Evolutionary conservation across 2,888 invertebrate species (phyloP).

Genomic region (Conus canariensis): DNA sequence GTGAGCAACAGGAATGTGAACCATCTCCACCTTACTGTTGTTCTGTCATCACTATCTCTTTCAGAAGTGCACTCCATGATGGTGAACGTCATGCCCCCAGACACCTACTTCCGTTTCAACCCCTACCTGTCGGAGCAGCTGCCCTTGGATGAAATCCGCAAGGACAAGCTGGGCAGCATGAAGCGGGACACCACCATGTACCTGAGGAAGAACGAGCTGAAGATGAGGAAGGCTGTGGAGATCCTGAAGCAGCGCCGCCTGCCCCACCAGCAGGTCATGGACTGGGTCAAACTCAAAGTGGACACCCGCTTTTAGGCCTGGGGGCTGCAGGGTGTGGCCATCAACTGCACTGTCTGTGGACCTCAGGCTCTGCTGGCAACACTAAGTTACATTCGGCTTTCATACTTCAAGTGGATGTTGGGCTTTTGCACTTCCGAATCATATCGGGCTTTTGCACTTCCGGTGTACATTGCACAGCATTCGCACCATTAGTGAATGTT

Average conservation of each 20-base stretch:
- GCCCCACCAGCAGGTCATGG: slow-evolving; percentile 60
- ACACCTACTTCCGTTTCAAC: slow-evolving; percentile 90
- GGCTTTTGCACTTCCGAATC: too few relatives aligned
- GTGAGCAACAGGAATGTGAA: too few relatives aligned
- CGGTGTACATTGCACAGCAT: too few relatives aligned
- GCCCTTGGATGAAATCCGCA: slow-evolving; percentile 89
- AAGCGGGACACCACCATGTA: slow-evolving; percentile 89
- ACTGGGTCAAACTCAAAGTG: slow-evolving; percentile 49
- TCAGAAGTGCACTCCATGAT: slow-evolving; percentile 83
- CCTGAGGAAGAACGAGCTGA: slow-evolving; percentile 88
- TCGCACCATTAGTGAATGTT: too few relatives aligned
- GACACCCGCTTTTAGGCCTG: not conserved
- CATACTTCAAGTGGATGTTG: too few relatives aligned
- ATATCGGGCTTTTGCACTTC: too few relatives aligned
- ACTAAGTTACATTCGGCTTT: too few relatives aligned
- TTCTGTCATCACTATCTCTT: slow-evolving; percentile 33
- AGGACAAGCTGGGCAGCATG: slow-evolving; percentile 86
- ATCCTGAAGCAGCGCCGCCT: slow-evolving; percentile 59
- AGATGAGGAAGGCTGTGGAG: slow-evolving; percentile 79
- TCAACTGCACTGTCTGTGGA: too few relatives aligned
- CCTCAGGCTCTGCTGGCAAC: too few relatives aligned
- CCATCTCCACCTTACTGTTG: too few relatives aligned
- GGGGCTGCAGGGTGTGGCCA: too few relatives aligned
- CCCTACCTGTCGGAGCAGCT: slow-evolving; percentile 90
- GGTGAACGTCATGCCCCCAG: slow-evolving; percentile 81